Percentiles rank a stretch among this genome's conserved stretches.
These are phyloP conservation scores for Lumbricus terrestris DNA, from an alignment of 2,888 invertebrate species.

Conservation along the genomic window DNA sequence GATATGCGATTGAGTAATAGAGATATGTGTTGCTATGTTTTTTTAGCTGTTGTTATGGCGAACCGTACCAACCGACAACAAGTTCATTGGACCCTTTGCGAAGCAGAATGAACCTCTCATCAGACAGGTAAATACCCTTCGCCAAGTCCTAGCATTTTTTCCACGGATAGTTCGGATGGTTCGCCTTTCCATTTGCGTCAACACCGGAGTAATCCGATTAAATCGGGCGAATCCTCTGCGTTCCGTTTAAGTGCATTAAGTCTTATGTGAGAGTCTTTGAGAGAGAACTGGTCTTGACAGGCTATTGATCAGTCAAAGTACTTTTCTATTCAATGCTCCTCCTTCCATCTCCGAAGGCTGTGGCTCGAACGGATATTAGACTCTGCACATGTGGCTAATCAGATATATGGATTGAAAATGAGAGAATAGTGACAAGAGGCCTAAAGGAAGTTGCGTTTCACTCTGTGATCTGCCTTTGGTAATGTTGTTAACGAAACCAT, in stretches of 20 bases:
- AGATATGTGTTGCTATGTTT: not conserved
- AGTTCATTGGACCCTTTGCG: conserved; percentile 86
- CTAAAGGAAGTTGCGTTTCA: too few relatives aligned
- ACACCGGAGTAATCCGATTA: not conserved
- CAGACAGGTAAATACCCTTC: conserved; percentile 73
- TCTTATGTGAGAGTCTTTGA: not conserved
- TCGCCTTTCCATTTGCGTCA: not conserved
- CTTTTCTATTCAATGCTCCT: not conserved
- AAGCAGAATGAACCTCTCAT: conserved; percentile 91
- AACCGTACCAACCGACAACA: conserved; percentile 82
- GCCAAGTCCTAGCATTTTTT: too few relatives aligned
- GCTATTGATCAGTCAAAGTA: not conserved
- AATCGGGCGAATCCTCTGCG: not conserved
- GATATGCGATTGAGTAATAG: not conserved
- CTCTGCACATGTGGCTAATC: not conserved
- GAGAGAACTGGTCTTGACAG: not conserved
- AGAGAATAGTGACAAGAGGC: not conserved
- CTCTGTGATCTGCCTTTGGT: not conserved
- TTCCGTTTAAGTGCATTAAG: not conserved
- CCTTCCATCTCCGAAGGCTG: not conserved
- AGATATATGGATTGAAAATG: not conserved
- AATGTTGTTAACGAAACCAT: not conserved
- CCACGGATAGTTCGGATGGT: too few relatives aligned
- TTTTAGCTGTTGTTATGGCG: conserved; percentile 84
- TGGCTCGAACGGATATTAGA: not conserved